Percentiles rank a stretch among this genome's conserved stretches.
These are phyloP conservation scores for Chrysotoxum bicinctum DNA, from an alignment of 2,888 invertebrate genomes.

Conservation along the genomic window DNA sequence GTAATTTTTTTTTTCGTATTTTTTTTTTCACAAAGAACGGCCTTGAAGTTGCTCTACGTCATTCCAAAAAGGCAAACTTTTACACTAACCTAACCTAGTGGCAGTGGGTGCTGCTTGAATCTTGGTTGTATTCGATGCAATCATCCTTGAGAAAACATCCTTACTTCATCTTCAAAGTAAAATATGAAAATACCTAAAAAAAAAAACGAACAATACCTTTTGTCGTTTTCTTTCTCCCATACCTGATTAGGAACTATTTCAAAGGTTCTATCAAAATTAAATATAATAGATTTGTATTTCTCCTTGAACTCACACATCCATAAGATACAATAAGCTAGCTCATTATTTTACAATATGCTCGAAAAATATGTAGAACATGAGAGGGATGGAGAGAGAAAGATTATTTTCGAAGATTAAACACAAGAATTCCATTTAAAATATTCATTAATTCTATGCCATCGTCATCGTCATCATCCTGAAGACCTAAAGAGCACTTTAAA, in stretches of 20 bases:
- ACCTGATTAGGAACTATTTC: conserved; percentile 14
- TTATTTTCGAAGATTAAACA: conserved; percentile 35
- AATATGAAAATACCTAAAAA: neutral
- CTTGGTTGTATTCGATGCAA: neutral
- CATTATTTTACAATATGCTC: conserved; percentile 29
- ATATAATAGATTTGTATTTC: neutral
- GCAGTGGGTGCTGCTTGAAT: neutral
- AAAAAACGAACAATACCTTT: neutral
- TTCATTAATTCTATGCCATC: conserved; percentile 28
- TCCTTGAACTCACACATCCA: conserved; percentile 15
- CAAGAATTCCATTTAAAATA: conserved; percentile 39
- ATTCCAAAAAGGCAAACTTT: neutral
- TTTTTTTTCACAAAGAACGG: neutral
- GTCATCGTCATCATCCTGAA: neutral
- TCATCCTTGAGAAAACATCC: neutral
- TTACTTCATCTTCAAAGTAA: conserved; percentile 15
- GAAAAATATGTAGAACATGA: neutral
- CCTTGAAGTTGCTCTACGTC: neutral
- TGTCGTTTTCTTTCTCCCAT: neutral
- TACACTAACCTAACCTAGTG: neutral
- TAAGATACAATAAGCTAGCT: conserved; percentile 11
- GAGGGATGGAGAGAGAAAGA: neutral
- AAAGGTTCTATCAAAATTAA: neutral
- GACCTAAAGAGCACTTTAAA: conserved; percentile 10
- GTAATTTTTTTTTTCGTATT: neutral